Evolutionary conservation across 2,113 vertebrate genomes (phyloP), one percentile per base, ranked within the genome.

Genomic region (Benitochromis conjunctus): DNA sequence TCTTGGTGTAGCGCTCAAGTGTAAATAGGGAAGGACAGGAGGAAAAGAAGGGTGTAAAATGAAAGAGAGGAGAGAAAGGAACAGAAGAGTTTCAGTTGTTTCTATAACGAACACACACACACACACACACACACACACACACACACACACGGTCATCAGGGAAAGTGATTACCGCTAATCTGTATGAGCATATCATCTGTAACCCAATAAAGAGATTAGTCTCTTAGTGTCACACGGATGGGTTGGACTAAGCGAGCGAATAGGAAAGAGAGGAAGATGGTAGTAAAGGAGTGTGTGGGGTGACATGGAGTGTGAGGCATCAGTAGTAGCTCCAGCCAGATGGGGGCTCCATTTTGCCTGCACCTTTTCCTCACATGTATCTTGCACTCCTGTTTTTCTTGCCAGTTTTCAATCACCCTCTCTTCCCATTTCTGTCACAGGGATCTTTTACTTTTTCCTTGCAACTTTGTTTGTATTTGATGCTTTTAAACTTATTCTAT

Each of bases 311-410:
- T 11, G 12, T 2, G 4, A 5, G 51, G 46, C 3, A 53, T 29
- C 64, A 86, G 56, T 90, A 74, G 86, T 80, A 78, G 71, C 79
- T 92, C 74, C 74, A 76, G 53, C 92, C 89, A 94, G 90, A 41
- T 87, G 90, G 87, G 86, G 92, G 88, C 89, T 92, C 91, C 86
- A 82, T 87, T 85, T 92, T 60, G 87, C 86, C 66, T 91, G 82
- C 81, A 85, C 83, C 48, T 76, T 69, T 87, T 56, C 79, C 54
- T 83, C 48, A 58, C 16, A 31, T 48, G 46, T 13, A 58, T 43
- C 11, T 12, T 46, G 26, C 38, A 4, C 29, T 84, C 8, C 31
- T 83, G 56, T 46, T 14, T 41, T 18, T 18, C 54, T 51, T 76
- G 6, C 6, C n/a, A 21, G 2, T 81, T 83, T 83, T 83, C 48